Evolutionary conservation across 2,888 invertebrate species (phyloP), one percentile per base, ranked within the genome.

Genomic region (Gnatocerus cornutus): DNA sequence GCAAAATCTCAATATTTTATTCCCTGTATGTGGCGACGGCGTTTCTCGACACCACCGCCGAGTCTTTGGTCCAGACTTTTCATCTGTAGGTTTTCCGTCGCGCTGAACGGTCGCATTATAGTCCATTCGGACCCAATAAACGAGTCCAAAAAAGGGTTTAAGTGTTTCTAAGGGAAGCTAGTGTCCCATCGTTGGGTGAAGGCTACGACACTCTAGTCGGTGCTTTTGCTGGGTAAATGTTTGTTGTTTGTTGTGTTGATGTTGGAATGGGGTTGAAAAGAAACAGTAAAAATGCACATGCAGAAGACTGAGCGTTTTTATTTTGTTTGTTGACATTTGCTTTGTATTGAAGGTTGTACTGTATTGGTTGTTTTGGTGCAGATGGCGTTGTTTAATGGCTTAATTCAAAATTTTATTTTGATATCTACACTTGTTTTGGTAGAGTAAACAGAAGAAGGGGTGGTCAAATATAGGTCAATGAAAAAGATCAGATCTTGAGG

Each of bases 1-100:
- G 50, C 64, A 72, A 73, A 74, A 78, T 80, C 82, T 80, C 80
- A 72, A 81, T 81, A 79, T 79, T 82, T 80, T 77, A 73, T 79
- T 81, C 81, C 79, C 71, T 71, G 74, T 73, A 79, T 74, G 76
- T 73, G 74, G 72, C 74, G 67, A 13, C 52, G 62, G 29, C 48
- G 48, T 52, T 41, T 50, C 39, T 77, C 75, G 78, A 77, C 76
- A 76, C 67, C 72, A 59, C 68, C 33, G 66, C 68, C 69, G 68
- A 61, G 39, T 37, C 39, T 62, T 52, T 55, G 39, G 45, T 53
- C 50, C 68, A 50, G 52, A 55, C 39, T 41, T 55, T 55, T 55
- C 55, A 55, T 68, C 62, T 45, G 53, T 63, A 29, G 13, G 30
- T 43, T 63, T 63, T 63, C 53, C 63, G 53, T 43, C 63, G 63